These are phyloP conservation scores for Sminthurides aquaticus DNA, from an alignment of 2,888 invertebrate genomes.

Conservation along the genomic window DNA sequence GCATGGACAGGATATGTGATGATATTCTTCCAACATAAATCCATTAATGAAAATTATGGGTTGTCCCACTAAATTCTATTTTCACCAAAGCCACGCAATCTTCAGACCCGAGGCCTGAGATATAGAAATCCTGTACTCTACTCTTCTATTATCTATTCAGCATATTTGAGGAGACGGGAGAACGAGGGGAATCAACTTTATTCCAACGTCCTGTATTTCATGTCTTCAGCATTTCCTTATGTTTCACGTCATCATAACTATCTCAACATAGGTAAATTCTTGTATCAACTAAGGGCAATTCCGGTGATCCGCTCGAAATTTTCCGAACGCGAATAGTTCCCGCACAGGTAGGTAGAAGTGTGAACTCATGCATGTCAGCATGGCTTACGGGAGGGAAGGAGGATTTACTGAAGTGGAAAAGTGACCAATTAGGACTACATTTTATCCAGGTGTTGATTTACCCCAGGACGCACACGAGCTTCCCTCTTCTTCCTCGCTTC, in stretches of 20 bases:
- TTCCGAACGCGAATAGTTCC: too few species aligned
- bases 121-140: not conserved
- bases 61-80: not conserved
- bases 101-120: not conserved
- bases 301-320: too few species aligned
- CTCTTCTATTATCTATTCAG: not conserved
- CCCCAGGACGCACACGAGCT: too few species aligned
- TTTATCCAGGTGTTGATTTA: not conserved
- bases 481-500: too few species aligned
- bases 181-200: too few species aligned
- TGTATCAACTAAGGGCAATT: too few species aligned
- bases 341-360: too few species aligned
- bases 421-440: not conserved
- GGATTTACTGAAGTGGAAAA: too few species aligned
- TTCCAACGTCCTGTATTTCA: not conserved
- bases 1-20: not conserved
- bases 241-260: not conserved
- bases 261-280: not conserved
- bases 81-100: not conserved
- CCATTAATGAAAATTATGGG: not conserved
- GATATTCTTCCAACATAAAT: not conserved
- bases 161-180: too few species aligned
- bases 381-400: too few species aligned
- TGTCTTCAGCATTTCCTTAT: not conserved
- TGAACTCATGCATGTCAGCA: too few species aligned